Base-by-base conservation (phyloP, 2,797 vertebrate genomes). In the Pyrocephalus nanus region DNA sequence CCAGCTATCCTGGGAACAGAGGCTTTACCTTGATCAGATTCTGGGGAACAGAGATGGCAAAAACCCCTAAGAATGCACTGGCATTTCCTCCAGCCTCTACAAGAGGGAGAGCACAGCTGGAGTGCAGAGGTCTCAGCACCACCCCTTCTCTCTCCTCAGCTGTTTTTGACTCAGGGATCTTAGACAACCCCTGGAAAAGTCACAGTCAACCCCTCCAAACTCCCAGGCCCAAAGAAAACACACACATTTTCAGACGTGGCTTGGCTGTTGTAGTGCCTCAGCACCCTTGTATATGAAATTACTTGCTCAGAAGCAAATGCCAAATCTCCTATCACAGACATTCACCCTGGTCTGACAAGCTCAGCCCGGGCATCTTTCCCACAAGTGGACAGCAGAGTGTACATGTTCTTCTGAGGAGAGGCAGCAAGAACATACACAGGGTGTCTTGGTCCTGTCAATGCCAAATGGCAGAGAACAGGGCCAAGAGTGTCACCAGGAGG, bases 401-500 rank as follows among this genome's bases (percentile, higher is more conserved):
- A n/a, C 43, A 4, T 19, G 22, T 74, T 91, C 22, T 83, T 51
- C 50, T 51, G 22, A 82, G 53, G 58, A 54, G 20, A 48, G 51
- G 12, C 57, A 91, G 20, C 12, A 50, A 86, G 78, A 90, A 71
- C 72, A 45, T 3, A 58, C 29, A 42, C 2, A 26, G 12, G 27
- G 32, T 76, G 32, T 48, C 42, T 43, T 0, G 2, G 61, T 85
- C 22, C 69, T 74, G 48, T 58, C 65, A 76, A 23, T 26, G 30
- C 55, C 3, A 1, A 89, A 54, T 3, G 7, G 62, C 54, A 81
- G 77, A 2, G 6, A 26, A 45, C 40, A 50, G 2, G 21, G 85
- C 60, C 78, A 85, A 60, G 12, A 72, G 45, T 51, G 64, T 74
- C 87, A 89, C 78, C 67, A 82, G 60, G n/a, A 84, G 48, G 51